Base-by-base conservation (phyloP, 2,113 vertebrate species). In the Rhodinocichla rosea region DNA sequence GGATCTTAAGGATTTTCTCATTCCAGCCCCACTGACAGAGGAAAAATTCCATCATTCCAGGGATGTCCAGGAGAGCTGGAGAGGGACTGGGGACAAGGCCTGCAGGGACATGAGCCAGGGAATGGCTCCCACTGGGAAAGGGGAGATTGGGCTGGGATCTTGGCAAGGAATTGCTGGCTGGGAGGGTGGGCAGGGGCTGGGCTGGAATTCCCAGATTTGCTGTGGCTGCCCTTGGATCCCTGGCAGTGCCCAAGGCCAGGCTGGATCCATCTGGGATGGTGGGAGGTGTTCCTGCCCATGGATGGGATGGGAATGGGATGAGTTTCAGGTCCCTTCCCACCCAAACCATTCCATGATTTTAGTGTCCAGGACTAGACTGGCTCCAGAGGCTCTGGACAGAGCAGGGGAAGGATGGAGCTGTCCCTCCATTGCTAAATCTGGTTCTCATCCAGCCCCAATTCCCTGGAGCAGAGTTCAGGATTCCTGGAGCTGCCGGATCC, bases 181-280 rank as follows among this genome's bases (percentile, higher is more conserved):
- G 4, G 60, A 52, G 59, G 37, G 37, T 52, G 75, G 59, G 45
- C 3, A 63, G 45, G 75, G 23, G 10, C 59, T 80, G 68, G 57
- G 7, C 11, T 45, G 49, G 8, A 47, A 39, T 64, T 56, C 3
- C 69, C 82, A 57, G 62, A 57, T 10, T 8, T 8, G 26, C 76
- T 79, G 50, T 0, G 77, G 27, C 62, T 81, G 52, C 13, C 52
- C 52, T 53, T 57, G 53, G 30, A 82, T 82, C 64, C 64, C 64
- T 60, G 79, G 64, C 0, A 42, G 0, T 42, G 15, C 0, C 44
- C 79, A 7, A 69, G 53, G 44, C 23, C 23, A 18, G 44, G n/a
- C 0, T 78, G 73, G 40, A 67, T 24, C 22, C 4, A 3, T 2
- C 42, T 59, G 65, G 79, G 35, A 50, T 0, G 0, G 2, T 10